These are phyloP conservation scores for Notiomystis cincta DNA, from an alignment of 2,113 vertebrate species.

Conservation along the genomic window DNA sequence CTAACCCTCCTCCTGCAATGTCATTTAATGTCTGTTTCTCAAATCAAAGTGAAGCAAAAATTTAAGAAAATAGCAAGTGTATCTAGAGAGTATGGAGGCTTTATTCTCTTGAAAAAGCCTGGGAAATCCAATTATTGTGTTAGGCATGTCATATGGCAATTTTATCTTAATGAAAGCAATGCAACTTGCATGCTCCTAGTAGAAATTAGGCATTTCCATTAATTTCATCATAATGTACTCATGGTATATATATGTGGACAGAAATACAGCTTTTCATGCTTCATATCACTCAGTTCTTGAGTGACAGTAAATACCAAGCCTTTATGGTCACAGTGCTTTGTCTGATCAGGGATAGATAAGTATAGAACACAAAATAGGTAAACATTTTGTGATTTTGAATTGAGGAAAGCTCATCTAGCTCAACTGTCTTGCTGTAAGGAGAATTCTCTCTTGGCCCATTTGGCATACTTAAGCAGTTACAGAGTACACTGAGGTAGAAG, in stretches of 20 bases:
- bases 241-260: neutral
- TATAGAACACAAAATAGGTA: neutral
- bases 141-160: neutral
- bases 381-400: neutral
- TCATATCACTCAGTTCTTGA: neutral
- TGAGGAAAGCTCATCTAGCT: neutral
- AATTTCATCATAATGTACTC: neutral
- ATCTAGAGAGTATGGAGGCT: neutral
- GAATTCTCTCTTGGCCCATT: neutral
- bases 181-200: neutral
- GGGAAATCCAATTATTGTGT: neutral
- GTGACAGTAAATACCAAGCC: neutral
- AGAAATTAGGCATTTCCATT: constrained; percentile 6
- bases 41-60: neutral
- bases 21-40: neutral
- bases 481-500: neutral
- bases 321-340: neutral
- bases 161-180: neutral
- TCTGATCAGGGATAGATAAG: neutral
- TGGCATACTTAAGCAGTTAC: neutral
- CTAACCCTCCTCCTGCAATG: neutral
- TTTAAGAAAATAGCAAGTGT: neutral
- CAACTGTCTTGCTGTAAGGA: neutral
- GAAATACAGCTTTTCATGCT: neutral
- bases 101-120: neutral